phyloP scores from a whole-genome alignment of 2,113 vertebrate genomes.

The Mionectes macconnelli region DNA sequence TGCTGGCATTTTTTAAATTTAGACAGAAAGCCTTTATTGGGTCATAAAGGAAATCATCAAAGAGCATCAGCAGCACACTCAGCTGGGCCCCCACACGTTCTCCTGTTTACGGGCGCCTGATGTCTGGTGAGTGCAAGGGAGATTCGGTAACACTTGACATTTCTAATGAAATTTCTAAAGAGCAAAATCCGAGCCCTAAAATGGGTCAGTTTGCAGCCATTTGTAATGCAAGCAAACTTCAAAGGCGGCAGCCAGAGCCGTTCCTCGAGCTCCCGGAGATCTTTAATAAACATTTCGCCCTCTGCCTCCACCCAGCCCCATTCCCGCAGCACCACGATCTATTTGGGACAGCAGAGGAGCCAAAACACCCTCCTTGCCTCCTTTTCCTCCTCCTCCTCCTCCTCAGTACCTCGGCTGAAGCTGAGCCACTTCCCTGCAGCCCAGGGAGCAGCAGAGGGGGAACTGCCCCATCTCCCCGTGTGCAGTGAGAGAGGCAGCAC shows the following conservation, averaged over 20 bases:
- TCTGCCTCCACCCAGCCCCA: not conserved
- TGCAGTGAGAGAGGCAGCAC: not conserved
- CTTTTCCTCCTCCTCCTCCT: not conserved
- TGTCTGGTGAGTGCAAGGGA: not conserved
- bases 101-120: not conserved
- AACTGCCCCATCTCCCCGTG: not conserved
- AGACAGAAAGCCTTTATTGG: conserved; percentile 5
- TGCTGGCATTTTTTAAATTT: conserved; percentile 40
- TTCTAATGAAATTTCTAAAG: not conserved
- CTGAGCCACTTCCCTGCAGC: not conserved
- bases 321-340: not conserved
- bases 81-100: not conserved
- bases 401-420: not conserved
- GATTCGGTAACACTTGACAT: not conserved
- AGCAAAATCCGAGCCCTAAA: not conserved
- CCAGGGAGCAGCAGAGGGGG: not conserved
- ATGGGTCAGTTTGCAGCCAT: conserved; percentile 41
- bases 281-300: conserved; percentile 9
- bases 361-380: not conserved
- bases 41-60: conserved; percentile 33
- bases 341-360: not conserved
- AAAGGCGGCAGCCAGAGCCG: not conserved
- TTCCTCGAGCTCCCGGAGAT: not conserved
- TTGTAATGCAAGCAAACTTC: conserved; percentile 11
- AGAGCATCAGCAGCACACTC: not conserved